Evolutionary conservation across 2,888 invertebrate species (phyloP).

Genomic region (Synanthedon andrenaeformis): DNA sequence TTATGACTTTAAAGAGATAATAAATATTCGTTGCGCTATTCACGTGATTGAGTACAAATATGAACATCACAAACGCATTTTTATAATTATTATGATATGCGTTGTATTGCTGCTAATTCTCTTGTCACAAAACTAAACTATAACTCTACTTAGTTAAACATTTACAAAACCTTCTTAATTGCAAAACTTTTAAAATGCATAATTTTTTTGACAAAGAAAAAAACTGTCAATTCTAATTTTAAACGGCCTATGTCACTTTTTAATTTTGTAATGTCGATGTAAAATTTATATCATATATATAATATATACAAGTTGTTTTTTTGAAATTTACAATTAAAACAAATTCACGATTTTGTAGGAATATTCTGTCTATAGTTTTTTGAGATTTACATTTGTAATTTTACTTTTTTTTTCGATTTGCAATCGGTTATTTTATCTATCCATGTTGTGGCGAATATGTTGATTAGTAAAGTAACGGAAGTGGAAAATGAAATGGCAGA

Average conservation of each 20-base stretch:
- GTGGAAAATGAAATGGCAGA: constrained; percentile 17
- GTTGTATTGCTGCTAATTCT: too few relatives aligned
- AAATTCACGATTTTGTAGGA: constrained; percentile 34
- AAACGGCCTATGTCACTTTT: background rate
- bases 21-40: too few relatives aligned
- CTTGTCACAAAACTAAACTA: too few relatives aligned
- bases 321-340: constrained; percentile 11
- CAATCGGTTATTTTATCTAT: constrained; percentile 23
- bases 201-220: background rate
- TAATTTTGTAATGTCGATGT: constrained; percentile 21
- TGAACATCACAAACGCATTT: too few relatives aligned
- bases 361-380: constrained; percentile 28
- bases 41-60: too few relatives aligned
- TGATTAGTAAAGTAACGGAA: constrained; percentile 38
- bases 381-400: constrained; percentile 19
- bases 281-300: constrained; percentile 26
- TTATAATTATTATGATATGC: too few relatives aligned
- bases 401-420: constrained; percentile 6
- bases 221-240: background rate
- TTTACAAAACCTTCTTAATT: too few relatives aligned
- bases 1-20: too few relatives aligned
- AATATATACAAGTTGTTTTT: too few relatives aligned
- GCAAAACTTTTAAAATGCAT: too few relatives aligned
- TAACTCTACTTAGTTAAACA: too few relatives aligned
- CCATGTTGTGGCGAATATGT: constrained; percentile 36